Evolutionary conservation across 2,888 invertebrate genomes (phyloP), one percentile per base, ranked within the genome.

Genomic region (Oxyscelio sp.): DNA sequence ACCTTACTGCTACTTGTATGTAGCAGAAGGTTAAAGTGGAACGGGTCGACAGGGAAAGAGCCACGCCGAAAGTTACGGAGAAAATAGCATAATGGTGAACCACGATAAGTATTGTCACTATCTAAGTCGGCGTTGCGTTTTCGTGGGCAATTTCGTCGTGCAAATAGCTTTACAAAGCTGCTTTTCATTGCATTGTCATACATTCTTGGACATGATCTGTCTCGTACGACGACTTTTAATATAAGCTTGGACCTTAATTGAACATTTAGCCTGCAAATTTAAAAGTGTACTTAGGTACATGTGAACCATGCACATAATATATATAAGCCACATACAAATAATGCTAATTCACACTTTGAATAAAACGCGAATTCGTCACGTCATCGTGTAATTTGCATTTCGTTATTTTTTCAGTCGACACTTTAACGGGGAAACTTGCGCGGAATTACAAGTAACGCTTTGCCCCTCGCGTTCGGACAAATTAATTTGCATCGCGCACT

Each of bases 61-160:
- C 15, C 15, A 19, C 31, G 73, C 40, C 75, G 38, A 71, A 78
- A 73, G 75, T 58, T 75, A 66, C 59, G 34, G 31, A 21, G 78
- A 66, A 85, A 81, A 77, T 85, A 68, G 78, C 77, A 75, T 74
- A 77, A 79, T 65, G 65, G 75, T 38, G 45, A 83, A 71, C 68
- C 78, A n/a, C 74, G 74, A 70, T 80, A 84, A 84, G 80, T 75
- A 84, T 84, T 84, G 84, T 80, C 75, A 45, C 58, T 58, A 52
- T 73, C 73, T 75, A 75, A 75, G 40, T 68, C 48, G 38, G 58
- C 73, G 63, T 77, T 71, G 65, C 77, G 71, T 50, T 77, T 71
- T 40, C 22, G 71, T 59, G 68, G 52, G 31, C 59, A 75, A 80
- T 77, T 84, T 52, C 34, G 48, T 27, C 43, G 70, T 48, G 70